Percentiles rank a stretch among this genome's conserved stretches.
These are phyloP conservation scores for Rotaria macrura DNA, from an alignment of 2,888 invertebrate genomes.

Conservation along the genomic window DNA sequence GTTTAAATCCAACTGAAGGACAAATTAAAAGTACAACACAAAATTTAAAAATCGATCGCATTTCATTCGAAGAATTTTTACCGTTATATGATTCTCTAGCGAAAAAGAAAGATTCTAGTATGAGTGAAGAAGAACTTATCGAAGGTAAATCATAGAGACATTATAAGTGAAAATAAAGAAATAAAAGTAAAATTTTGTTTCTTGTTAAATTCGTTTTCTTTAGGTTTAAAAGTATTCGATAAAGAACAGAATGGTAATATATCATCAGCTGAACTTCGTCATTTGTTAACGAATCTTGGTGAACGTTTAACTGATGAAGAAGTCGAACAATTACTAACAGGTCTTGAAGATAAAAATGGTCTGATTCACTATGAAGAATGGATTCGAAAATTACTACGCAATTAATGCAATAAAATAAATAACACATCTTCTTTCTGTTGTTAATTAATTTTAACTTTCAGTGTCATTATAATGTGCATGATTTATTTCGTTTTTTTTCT, in stretches of 20 bases:
- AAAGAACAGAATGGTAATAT: slow-evolving; percentile 98
- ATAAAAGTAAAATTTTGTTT: too few species aligned
- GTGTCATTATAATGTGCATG: neutral
- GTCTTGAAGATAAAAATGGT: slow-evolving; percentile 95
- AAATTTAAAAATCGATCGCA: slow-evolving; percentile 75
- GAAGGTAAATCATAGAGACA: slow-evolving; percentile 56
- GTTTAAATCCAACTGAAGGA: slow-evolving; percentile 95
- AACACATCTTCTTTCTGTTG: neutral
- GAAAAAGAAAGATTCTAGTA: slow-evolving; percentile 75
- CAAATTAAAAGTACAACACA: slow-evolving; percentile 97
- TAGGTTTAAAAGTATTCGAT: slow-evolving; percentile 85
- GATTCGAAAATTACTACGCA: slow-evolving; percentile 22
- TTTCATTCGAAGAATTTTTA: slow-evolving; percentile 93
- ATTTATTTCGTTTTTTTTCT: neutral
- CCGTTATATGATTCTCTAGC: slow-evolving; percentile 92
- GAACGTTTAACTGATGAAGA: slow-evolving; percentile 89
- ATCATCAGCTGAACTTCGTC: slow-evolving; percentile 89
- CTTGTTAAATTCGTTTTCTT: too few species aligned
- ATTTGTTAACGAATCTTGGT: slow-evolving; percentile 86
- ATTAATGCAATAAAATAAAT: neutral
- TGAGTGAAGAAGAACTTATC: slow-evolving; percentile 87
- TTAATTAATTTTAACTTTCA: neutral
- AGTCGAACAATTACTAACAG: slow-evolving; percentile 81
- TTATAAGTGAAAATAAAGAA: too few species aligned
- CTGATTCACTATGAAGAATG: slow-evolving; percentile 83